Base-by-base conservation (phyloP, 35 echinoderm and acorn worm species). In the Heliocidaris tuberculata region DNA sequence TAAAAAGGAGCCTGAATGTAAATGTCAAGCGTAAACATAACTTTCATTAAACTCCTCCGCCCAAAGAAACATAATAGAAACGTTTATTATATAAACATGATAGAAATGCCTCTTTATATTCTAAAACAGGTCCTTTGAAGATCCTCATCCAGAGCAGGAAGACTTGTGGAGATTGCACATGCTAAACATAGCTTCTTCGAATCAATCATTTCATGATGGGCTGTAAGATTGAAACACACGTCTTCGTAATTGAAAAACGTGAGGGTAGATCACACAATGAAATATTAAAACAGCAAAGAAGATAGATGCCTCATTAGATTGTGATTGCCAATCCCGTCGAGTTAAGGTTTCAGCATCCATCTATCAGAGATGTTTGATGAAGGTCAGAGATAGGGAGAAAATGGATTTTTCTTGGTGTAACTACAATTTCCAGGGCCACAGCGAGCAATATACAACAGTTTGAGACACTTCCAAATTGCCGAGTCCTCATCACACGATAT, bases 281-380 rank as follows among this genome's bases (percentile, higher is more conserved):
- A 78, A 78, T 78, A 78, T 78, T 78, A 78, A 78, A 78, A 19
- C 27, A 78, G 65, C 65, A 78, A 78, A 78, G 65, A 78, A 78
- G 65, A 78, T 78, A 78, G 65, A 78, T 78, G 65, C 65, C n/a
- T 78, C 65, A 78, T 78, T 78, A 24, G 8, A 19, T 78, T 78
- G 6, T 78, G 65, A 78, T 78, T 78, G 65, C 7, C 21, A 78
- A n/a, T 78, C 27, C 65, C 65, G 27, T 78, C 65, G 15, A 78
- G 65, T 78, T 78, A n/a, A 78, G 65, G 65, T 78, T 5, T 7
- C 65, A 27, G 27, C 65, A 19, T 7, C 27, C 21, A 78, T 78
- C 65, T 78, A 78, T 78, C 21, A 27, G 4, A 29, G 19, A n/a
- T n/a, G 65, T 78, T 78, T 78, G 65, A 78, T 27, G 65, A 78